Base-by-base conservation (phyloP, 2,888 invertebrate species). In the Drosophila fulvimacula region DNA sequence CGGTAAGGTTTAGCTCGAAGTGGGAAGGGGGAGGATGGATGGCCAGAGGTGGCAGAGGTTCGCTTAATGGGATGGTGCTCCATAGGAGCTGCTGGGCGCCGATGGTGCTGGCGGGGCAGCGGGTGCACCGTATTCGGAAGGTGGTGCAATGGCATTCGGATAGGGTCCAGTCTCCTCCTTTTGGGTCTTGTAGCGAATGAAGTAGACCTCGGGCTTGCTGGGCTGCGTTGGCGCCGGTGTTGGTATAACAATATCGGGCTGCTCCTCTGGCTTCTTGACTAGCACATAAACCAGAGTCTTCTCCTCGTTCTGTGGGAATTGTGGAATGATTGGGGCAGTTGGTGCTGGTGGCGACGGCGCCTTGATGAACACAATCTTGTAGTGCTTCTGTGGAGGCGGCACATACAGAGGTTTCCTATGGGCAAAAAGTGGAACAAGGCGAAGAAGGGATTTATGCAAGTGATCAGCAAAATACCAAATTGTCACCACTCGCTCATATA, bases 361-460 rank as follows among this genome's bases (percentile, higher is more conserved):
- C 94, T 96, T 96, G 91, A 96, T 96, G 93, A 96, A 96, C 65
- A 96, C 95, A 87, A 96, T 96, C 91, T 96, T 96, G 93, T 96
- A 96, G 90, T 96, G 96, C 86, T 96, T 96, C 91, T 96, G 96
- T n/a, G 96, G 94, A 27, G 95, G 93, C 27, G 94, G 93, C 44
- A 94, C 93, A 56, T 91, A 90, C 74, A 94, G 93, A 19, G 93
- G 94, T 90, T 93, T 94, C 80, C 94, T 94, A 15, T 0, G 68
- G 27, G 39, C 3, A 30, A 38, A 24, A n/a, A 24, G 5, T 1
- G 32, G 1, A 30, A 13, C 11, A 48, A 19, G 19, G 11, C 72
- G 59, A 64, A 58, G 61, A 71, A 58, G 55, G 44, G 39, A 44
- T 57, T 44, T 64, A 63, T 27, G 62, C 68, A 63, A 57, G 32